A percentile compares a stretch with the other conserved stretches of the same genome.
Evolutionary conservation across 1,140 invertebrate species (phyloP).

Genomic region (Pantala flavescens): DNA sequence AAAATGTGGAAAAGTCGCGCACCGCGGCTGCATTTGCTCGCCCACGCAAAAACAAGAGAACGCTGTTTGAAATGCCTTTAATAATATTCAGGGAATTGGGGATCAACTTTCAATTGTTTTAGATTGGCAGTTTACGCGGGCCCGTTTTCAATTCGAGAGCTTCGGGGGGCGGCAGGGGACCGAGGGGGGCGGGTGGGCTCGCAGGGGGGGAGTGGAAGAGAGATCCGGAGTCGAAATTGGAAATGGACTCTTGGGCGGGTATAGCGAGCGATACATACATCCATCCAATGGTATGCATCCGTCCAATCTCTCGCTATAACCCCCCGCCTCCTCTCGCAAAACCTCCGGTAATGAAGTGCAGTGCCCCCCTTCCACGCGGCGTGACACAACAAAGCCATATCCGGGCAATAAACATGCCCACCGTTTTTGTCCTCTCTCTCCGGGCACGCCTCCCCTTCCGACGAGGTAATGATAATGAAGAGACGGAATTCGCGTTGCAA

Average conservation of each 20-base stretch:
- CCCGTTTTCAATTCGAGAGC: not conserved
- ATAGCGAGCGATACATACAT: not conserved
- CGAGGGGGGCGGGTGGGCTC: not conserved
- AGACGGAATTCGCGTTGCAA: not conserved
- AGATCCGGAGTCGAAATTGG: not conserved
- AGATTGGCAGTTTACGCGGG: not conserved
- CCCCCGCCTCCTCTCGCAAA: not conserved
- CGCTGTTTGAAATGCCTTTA: not conserved
- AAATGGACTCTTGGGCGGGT: not conserved
- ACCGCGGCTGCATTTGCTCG: not conserved
- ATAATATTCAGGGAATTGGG: slow-evolving; percentile 9
- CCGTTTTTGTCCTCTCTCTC: not conserved
- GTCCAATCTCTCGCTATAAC: not conserved
- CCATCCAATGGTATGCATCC: not conserved
- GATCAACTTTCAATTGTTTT: slow-evolving; percentile 10
- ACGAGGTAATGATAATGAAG: slow-evolving; percentile 2
- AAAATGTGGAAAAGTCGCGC: slow-evolving; percentile 1
- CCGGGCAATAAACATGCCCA: not conserved
- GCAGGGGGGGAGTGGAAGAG: not conserved
- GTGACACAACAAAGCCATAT: not conserved
- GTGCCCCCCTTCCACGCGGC: not conserved
- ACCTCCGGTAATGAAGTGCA: slow-evolving; percentile 4
- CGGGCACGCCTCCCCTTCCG: not conserved
- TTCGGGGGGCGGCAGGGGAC: not conserved
- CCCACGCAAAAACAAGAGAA: not conserved